phyloP scores from a whole-genome alignment of 64 coral and sea anemone species.

The Pocillopora verrucosa region DNA sequence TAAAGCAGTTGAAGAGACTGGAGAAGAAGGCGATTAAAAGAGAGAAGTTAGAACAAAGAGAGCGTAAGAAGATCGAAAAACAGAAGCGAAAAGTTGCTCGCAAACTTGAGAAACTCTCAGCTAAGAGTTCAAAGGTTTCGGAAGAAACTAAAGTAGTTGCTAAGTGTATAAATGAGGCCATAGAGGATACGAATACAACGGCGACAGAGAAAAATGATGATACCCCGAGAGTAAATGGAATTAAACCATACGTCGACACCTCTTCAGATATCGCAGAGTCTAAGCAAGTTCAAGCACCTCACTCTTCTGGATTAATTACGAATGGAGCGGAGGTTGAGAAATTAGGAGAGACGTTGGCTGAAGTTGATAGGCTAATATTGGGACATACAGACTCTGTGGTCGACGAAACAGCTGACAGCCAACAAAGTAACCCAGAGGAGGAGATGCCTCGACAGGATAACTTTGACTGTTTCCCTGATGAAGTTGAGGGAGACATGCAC shows the following conservation, averaged over 20 bases:
- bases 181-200: no score
- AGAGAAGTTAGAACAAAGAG: slow-evolving; percentile 2
- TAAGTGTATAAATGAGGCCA: neutral
- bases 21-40: neutral
- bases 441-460: no score
- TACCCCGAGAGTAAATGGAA: neutral
- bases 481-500: no score
- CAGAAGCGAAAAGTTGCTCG: neutral
- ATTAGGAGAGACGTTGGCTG: neutral
- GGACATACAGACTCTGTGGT: no score
- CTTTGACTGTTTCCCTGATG: no score
- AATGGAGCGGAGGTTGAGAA: neutral
- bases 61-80: neutral
- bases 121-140: neutral
- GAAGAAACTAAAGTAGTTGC: neutral
- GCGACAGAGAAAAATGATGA: neutral
- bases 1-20: neutral
- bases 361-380: neutral
- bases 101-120: neutral
- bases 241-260: neutral
- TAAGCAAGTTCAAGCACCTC: no score
- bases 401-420: no score
- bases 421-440: no score
- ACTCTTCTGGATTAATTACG: no score
- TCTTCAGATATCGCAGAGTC: no score